Percentiles rank a stretch among this genome's conserved stretches.
These are phyloP conservation scores for Bufo bufo DNA, from an alignment of 2,113 vertebrate genomes.

Conservation along the genomic window DNA sequence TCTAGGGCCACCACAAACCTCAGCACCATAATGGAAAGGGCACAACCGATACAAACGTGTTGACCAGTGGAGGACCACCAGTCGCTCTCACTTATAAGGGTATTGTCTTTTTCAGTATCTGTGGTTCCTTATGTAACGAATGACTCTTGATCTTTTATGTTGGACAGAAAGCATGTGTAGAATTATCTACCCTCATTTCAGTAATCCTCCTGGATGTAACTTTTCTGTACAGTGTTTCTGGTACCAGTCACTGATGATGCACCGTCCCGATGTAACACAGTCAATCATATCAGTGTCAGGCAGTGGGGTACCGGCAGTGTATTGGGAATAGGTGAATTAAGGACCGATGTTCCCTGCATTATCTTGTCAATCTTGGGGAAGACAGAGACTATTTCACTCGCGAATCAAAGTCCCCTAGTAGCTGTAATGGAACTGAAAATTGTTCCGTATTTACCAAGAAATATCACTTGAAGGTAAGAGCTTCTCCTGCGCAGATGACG, in stretches of 20 bases:
- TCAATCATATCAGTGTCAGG: constrained; percentile 23
- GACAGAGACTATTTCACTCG: constrained; percentile 17
- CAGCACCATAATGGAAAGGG: too few relatives aligned
- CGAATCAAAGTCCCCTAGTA: constrained; percentile 21
- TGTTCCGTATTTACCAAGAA: constrained; percentile 28
- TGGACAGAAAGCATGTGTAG: too few relatives aligned
- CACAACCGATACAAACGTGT: too few relatives aligned
- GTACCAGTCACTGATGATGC: constrained; percentile 5
- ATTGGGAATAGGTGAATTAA: constrained; percentile 41
- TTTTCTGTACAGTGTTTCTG: neutral
- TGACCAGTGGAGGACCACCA: too few relatives aligned
- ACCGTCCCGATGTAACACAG: neutral
- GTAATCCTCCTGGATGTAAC: neutral
- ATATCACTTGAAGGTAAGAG: constrained; percentile 26
- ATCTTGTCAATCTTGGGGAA: constrained; percentile 30
- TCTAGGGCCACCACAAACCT: too few relatives aligned
- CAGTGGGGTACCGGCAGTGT: neutral
- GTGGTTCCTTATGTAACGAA: too few relatives aligned
- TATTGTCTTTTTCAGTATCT: too few relatives aligned
- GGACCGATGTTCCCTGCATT: constrained; percentile 32
- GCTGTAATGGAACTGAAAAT: constrained; percentile 31
- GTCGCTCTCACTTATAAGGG: too few relatives aligned
- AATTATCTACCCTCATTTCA: neutral
- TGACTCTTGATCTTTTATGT: too few relatives aligned
- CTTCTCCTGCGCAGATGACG: neutral